These are phyloP conservation scores for Platichthys stellatus DNA, from an alignment of 2,113 vertebrate genomes.

Conservation along the genomic window DNA sequence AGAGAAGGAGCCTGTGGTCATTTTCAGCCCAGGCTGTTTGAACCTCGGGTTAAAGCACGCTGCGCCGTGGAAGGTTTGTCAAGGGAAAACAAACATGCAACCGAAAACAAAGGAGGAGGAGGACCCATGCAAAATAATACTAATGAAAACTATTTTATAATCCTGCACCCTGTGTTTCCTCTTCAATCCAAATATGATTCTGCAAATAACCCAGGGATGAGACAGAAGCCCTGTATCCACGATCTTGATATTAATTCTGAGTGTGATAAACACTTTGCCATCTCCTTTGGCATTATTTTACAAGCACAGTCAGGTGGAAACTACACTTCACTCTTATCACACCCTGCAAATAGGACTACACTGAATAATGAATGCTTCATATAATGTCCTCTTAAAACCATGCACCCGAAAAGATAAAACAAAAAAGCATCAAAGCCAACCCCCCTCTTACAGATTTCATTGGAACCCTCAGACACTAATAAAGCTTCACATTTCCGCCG, in stretches of 20 bases:
- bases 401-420: conserved; percentile 15
- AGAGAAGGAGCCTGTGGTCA: conserved; percentile 65
- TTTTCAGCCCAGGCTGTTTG: conserved; percentile 60
- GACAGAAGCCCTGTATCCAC: neutral
- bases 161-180: conserved; percentile 16
- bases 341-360: conserved; percentile 22
- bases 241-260: neutral
- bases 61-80: conserved; percentile 32
- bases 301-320: conserved; percentile 21
- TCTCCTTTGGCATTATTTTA: conserved; percentile 13
- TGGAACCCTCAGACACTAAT: neutral
- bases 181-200: conserved; percentile 26
- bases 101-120: conserved; percentile 25
- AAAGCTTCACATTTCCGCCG: conserved; percentile 6
- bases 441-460: conserved; percentile 6
- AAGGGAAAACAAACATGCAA: conserved; percentile 28
- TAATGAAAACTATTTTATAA: conserved; percentile 22
- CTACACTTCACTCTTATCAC: conserved; percentile 34
- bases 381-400: conserved; percentile 17
- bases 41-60: conserved; percentile 62
- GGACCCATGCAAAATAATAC: conserved; percentile 20
- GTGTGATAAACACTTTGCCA: conserved; percentile 19
- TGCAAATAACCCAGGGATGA: conserved; percentile 12
- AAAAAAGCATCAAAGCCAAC: conserved; percentile 7
- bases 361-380: neutral